These are phyloP conservation scores for Pempheris klunzingeri DNA, from an alignment of 2,797 vertebrate species.

Conservation along the genomic window DNA sequence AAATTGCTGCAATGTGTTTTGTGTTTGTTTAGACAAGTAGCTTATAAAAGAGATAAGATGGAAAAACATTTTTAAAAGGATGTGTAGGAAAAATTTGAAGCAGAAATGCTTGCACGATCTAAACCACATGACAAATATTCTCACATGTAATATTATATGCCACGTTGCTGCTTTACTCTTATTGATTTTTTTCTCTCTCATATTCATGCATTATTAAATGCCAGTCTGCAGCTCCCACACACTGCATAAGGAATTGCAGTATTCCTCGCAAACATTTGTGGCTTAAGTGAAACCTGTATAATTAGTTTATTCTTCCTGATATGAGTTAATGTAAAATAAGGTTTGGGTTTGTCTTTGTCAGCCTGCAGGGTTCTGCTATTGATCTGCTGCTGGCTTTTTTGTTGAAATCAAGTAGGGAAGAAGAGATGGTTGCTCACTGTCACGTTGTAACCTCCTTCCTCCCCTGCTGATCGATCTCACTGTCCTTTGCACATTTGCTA, in stretches of 20 bases:
- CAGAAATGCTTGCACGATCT: slow-evolving; percentile 12
- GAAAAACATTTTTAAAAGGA: background rate
- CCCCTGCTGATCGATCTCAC: slow-evolving; percentile 68
- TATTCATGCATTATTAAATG: slow-evolving; percentile 80
- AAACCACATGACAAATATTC: slow-evolving; percentile 89
- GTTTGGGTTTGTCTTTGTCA: background rate
- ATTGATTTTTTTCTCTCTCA: slow-evolving; percentile 72
- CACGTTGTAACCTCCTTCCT: slow-evolving; percentile 59
- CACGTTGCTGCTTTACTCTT: slow-evolving; percentile 57
- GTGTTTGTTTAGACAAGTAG: background rate
- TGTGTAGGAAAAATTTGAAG: slow-evolving; percentile 12
- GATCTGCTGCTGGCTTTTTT: slow-evolving; percentile 21
- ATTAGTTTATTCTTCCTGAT: slow-evolving; percentile 12
- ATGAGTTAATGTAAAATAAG: slow-evolving; percentile 16
- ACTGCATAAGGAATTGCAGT: slow-evolving; percentile 30
- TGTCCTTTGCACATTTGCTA: slow-evolving; percentile 61
- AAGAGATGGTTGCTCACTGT: slow-evolving; percentile 53
- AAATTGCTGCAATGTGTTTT: background rate
- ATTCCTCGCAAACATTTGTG: background rate
- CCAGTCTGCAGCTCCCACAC: slow-evolving; percentile 59
- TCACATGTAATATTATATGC: slow-evolving; percentile 70
- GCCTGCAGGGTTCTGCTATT: background rate
- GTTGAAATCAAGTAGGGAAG: slow-evolving; percentile 21
- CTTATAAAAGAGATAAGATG: background rate
- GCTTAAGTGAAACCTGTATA: background rate